phyloP scores from a whole-genome alignment of 2,888 invertebrate genomes.

The Belgica antarctica region DNA sequence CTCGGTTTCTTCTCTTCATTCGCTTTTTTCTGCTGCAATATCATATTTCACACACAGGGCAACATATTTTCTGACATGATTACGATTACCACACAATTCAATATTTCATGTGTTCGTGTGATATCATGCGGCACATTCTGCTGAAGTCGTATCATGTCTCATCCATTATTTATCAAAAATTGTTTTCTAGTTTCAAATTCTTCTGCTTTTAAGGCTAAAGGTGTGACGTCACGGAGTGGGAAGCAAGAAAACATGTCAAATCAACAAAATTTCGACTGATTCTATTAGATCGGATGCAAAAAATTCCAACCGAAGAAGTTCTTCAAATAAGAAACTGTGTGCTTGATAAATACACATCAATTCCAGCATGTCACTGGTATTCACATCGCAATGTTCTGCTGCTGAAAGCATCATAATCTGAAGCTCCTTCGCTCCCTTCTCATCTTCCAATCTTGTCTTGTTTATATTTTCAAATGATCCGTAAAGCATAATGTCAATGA shows the following conservation, averaged over 20 bases:
- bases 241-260: not conserved
- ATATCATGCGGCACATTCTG: conserved; percentile 20
- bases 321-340: not conserved
- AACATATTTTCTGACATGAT: conserved; percentile 39
- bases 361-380: not conserved
- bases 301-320: not conserved
- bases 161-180: conserved; percentile 41
- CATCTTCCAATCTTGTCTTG: not conserved
- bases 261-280: not conserved
- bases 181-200: not conserved
- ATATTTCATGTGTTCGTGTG: conserved; percentile 27
- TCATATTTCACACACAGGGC: conserved; percentile 32
- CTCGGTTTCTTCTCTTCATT: not conserved
- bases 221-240: not conserved
- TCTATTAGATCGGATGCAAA: not conserved
- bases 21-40: not conserved
- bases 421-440: not conserved
- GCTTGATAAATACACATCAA: not conserved
- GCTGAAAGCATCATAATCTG: too few species aligned
- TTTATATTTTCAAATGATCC: conserved; percentile 32
- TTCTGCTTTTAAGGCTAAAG: not conserved
- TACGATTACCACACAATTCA: conserved; percentile 32
- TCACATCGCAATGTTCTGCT: not conserved
- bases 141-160: conserved; percentile 34
- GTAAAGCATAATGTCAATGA: conserved; percentile 28